Base-by-base conservation (phyloP, 2,113 vertebrate species). In the Danionella cerebrum region DNA sequence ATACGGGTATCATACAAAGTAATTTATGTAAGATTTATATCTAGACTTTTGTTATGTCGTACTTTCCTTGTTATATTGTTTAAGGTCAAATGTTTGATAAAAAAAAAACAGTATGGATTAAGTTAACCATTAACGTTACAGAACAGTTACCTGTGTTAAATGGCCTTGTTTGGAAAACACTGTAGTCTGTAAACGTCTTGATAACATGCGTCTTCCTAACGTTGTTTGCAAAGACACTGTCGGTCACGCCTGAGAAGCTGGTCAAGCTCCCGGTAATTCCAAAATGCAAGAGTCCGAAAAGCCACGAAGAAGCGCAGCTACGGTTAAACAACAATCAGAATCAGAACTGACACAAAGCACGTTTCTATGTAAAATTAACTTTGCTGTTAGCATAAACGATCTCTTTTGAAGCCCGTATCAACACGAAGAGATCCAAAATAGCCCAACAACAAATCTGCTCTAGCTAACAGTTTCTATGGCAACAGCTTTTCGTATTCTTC, bases 371-470 rank as follows among this genome's bases (percentile, higher is more conserved):
- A 41, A 14, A 41, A 41, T 27, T 42, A 25, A n/a, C 42, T 55
- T 7, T 5, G 55, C n/a, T 58, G 22, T 41, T 25, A 7, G 5
- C 18, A 63, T 10, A 14, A 36, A n/a, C n/a, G 13, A 31, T 29
- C 16, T 9, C 22, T 27, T 18, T 25, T 31, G 24, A 13, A 5
- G 10, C 11, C 39, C 14, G 8, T 12, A 35, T 63, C 41, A 48
- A 63, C 4, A 35, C 44, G 21, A 41, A 18, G n/a, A 48, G 18
- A 41, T 48, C 29, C 57, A 60, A 60, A 45, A 13, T 19, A 19
- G 48, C 29, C 59, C 18, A 39, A 57, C 31, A 38, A 57, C 53
- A 57, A 57, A 57, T 24, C 53, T 64, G 59, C 18, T 14, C 16
- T 6, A 35, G 59, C 44, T 64, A 64, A 63, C 59, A 14, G 59